Base-by-base conservation (phyloP, 2,888 invertebrate species). In the Andrena trimmerana region DNA sequence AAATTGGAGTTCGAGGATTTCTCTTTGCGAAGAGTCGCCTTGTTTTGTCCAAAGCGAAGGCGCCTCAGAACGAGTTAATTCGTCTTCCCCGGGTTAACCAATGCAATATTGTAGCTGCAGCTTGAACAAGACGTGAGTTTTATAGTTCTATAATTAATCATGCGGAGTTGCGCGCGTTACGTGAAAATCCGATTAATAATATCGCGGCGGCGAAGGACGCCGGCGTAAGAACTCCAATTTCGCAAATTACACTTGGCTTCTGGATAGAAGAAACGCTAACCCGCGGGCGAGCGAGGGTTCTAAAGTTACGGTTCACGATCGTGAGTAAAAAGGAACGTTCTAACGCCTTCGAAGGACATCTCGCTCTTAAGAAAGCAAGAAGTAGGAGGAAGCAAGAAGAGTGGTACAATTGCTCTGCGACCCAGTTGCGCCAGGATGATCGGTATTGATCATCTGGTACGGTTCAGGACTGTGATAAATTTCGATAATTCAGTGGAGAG, bases 101-200 rank as follows among this genome's bases (percentile, higher is more conserved):
- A 42, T 42, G 42, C 0, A 4, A 42, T 42, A 16, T 42, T 42
- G 16, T 42, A 42, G 42, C 42, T 16, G 42, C 42, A 16, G 42
- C 13, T 27, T n/a, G 13, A 50, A 50, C 16, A 16, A 13, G n/a
- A 36, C 27, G 31, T 13, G 52, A 52, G 13, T 0, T 27, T 52
- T 10, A 24, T 16, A 7, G 20, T 29, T 27, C 20, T 3, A 16
- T 13, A 57, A 4, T 42, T 4, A 42, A 54, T 29, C 36, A 42
- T 7, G 29, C 27, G 42, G 66, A 52, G 36, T 29, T 16, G 42
- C 42, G 42, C 57, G 50, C 6, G 42, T 65, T 65, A 27, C n/a
- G n/a, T 42, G 31, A 48, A 75, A 69, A 78, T 60, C 29, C 57
- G 75, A 75, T 75, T 78, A 78, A 68, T 54, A 62, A 42, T 59